phyloP scores from a whole-genome alignment of 2,113 vertebrate genomes.

The Halcyon senegalensis region DNA sequence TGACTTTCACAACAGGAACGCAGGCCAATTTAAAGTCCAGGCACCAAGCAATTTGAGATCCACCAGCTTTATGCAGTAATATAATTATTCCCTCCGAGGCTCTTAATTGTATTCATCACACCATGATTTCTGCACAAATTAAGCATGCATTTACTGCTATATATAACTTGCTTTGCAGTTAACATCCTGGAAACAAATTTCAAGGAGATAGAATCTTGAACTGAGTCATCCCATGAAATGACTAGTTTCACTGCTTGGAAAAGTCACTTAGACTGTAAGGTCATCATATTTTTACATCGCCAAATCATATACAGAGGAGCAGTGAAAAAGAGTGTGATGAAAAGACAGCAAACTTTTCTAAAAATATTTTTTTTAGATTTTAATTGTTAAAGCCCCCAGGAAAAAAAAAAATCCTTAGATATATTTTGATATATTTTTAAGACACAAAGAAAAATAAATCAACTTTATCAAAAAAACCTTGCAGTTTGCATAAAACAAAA shows the following conservation, averaged over 20 bases:
- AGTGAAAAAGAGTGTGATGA: not conserved
- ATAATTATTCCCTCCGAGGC: conserved; percentile 89
- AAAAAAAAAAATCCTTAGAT: not conserved
- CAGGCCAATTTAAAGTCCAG: conserved; percentile 87
- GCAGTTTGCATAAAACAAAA: not conserved
- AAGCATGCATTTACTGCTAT: conserved; percentile 87
- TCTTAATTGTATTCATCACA: conserved; percentile 90
- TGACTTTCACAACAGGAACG: conserved; percentile 86
- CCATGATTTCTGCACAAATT: conserved; percentile 90
- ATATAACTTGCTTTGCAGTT: conserved; percentile 87
- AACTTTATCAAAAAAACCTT: not conserved
- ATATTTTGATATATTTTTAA: not conserved
- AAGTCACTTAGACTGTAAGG: conserved; percentile 72
- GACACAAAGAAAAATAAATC: not conserved
- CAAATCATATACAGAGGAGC: not conserved
- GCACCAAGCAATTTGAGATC: conserved; percentile 86
- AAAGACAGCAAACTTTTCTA: conserved; percentile 8
- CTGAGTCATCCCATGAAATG: conserved; percentile 78
- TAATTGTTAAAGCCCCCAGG: not conserved
- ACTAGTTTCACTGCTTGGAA: conserved; percentile 59
- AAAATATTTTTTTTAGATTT: not conserved
- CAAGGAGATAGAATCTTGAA: conserved; percentile 82
- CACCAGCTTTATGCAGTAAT: conserved; percentile 86
- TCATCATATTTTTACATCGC: conserved; percentile 57
- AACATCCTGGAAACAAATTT: conserved; percentile 88